Evolutionary conservation across 23 tunicate genomes (phyloP).

Genomic region (Halocynthia aurantium): DNA sequence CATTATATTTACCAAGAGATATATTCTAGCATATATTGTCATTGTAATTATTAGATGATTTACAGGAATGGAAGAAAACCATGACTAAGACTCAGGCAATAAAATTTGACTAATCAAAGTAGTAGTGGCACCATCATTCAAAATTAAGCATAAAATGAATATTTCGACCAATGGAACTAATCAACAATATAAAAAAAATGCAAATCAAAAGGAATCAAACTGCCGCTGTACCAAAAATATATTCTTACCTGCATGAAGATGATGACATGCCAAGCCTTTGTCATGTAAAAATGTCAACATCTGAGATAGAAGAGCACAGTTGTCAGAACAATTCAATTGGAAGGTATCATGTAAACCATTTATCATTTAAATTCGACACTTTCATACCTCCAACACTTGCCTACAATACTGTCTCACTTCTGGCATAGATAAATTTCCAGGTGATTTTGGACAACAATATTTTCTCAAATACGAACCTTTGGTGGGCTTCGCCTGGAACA

Average conservation of each 20-base stretch:
- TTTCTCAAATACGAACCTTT: conserved; percentile 60
- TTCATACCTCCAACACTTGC: conserved; percentile 73
- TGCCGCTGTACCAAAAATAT: neutral
- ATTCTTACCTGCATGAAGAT: conserved; percentile 72
- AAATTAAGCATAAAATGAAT: too few species aligned
- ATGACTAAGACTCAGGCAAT: too few species aligned
- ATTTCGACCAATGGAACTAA: too few species aligned
- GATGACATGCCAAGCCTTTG: conserved; percentile 90
- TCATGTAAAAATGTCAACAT: conserved; percentile 74
- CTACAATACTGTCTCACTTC: conserved; percentile 75
- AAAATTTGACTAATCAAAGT: too few species aligned
- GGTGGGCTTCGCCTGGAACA: conserved; percentile 61
- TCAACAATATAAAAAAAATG: too few species aligned
- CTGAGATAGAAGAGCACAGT: conserved; percentile 20
- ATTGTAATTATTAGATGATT: too few species aligned
- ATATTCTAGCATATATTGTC: too few species aligned
- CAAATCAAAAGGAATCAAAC: too few species aligned
- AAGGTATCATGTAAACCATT: neutral
- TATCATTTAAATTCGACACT: neutral
- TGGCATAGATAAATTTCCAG: conserved; percentile 20
- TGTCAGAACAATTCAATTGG: neutral
- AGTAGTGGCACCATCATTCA: too few species aligned
- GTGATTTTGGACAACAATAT: conserved; percentile 52
- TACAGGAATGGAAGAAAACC: too few species aligned
- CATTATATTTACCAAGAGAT: too few species aligned